Base-by-base conservation (phyloP, 2,797 vertebrate species). In the Hemitrygon akajei region DNA sequence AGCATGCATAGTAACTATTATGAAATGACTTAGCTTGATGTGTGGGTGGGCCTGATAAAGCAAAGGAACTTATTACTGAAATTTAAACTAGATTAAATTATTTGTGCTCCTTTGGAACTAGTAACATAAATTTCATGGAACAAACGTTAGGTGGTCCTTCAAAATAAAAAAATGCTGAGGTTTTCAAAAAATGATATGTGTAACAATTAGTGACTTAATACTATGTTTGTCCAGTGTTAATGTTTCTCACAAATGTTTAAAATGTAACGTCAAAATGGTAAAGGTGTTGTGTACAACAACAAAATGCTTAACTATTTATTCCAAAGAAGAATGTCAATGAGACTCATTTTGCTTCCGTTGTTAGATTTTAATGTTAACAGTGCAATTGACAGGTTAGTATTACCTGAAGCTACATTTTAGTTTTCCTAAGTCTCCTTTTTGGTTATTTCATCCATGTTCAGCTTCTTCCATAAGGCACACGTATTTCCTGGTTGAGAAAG, bases 141-240 rank as follows among this genome's bases (percentile, higher is more conserved):
- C 91, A 27, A 69, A 69, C 37, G 11, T 27, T 40, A 75, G 10
- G 69, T 73, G 11, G 84, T 69, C 22, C 18, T 37, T 89, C 34
- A 37, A 25, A 47, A 58, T 22, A 75, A 25, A 47, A 47, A 56
- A 93, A 76, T 76, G 91, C 91, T 93, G 91, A 93, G 71, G 91
- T 93, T 71, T 56, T 76, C 91, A 93, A 58, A 27, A 58, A 93
- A 76, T 93, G 71, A 93, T 76, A 76, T n/a, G 73, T 27, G 30
- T n/a, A 93, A 76, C 47, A 93, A 93, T 93, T 25, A 93, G 91
- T 93, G 73, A 93, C 91, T 93, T 56, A n/a, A n/a, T 58, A 93
- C 71, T 93, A 58, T 93, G 63, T 93, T 76, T 93, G 69, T 76
- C 69, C 40, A 76, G 16, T 58, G 91, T 93, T 93, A 93, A 93